Base-by-base conservation (phyloP, 1,140 invertebrate species). In the Leptonema lineaticorne region DNA sequence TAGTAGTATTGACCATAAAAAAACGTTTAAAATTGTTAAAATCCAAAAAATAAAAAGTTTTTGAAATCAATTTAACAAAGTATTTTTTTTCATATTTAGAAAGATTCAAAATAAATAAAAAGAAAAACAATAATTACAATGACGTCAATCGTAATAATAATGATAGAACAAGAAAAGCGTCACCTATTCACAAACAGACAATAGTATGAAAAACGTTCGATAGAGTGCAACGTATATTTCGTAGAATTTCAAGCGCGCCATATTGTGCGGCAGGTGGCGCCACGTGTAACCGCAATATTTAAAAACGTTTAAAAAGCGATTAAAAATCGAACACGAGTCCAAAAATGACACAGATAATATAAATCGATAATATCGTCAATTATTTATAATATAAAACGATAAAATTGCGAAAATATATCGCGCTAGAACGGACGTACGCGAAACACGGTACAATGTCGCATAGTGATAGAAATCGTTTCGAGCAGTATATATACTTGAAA, bases 401-500 rank as follows among this genome's bases (percentile, higher is more conserved):
- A 41, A 41, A 41, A 41, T 4, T 2, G 11, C 11, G 2, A 41
- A 41, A 2, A 14, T 41, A 3, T 41, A 41, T 9, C 37, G n/a
- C n/a, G n/a, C n/a, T n/a, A n/a, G n/a, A n/a, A n/a, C n/a, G n/a
- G n/a, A n/a, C n/a, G 30, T 33, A 33, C 30, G 16, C 16, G 37
- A 41, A 41, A 2, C 3, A 20, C 11, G 20, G 20, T 22, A n/a
- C 20, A 16, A 48, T n/a, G 46, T 48, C 6, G 6, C 46, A 8
- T 22, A 18, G 48, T 20, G 48, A 11, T 14, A 22, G 6, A 24
- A 20, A 27, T 6, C 16, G 1, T 7, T 6, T n/a, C 0, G 2
- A 8, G 18, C 28, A 45, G 59, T 50, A 64, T 64, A 64, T 64
- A 64, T 50, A 50, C 45, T n/a, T n/a, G 45, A 16, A 28, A 3